Base-by-base conservation (phyloP, 2,888 invertebrate species). In the Meteorus colon region DNA sequence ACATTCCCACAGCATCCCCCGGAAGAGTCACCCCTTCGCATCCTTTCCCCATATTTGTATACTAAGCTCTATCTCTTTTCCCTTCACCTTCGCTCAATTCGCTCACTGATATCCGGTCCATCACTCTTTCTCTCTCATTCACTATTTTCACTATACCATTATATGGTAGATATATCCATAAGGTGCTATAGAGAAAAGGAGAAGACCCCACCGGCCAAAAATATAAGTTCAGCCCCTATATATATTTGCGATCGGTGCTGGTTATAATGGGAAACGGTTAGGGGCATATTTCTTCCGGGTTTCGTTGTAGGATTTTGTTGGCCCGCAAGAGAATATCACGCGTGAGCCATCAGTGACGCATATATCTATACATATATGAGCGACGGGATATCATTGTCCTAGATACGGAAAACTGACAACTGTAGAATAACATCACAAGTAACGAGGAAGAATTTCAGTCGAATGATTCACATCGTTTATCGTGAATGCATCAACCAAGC, bases 1-100 rank as follows among this genome's bases (percentile, higher is more conserved):
- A 88, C 81, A 85, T 88, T 88, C 87, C 86, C 87, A 86, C 88
- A 88, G 88, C 87, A 86, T 87, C 85, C 84, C 80, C 78, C 80
- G 81, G 78, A 79, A 81, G 79, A 82, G 82, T 84, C 84, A 86
- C 85, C 87, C 87, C 82, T 85, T 86, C 80, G 72, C 76, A 81
- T 80, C 80, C 79, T 80, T 81, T 81, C 79, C 81, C 81, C 69
- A 72, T 78, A 77, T 70, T 68, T 75, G 74, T 75, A 80, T 67
- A 62, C 77, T 55, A 31, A 41, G 55, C 72, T 80, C 79, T 74
- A 77, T 76, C 74, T 77, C 74, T 74, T 69, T 78, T 80, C 72
- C 74, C 74, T 77, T 74, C 73, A 79, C 76, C 78, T 79, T 79
- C 75, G 78, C 78, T 3, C 5, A 68, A 51, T 73, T 74, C 74